Evolutionary conservation across 2,113 vertebrate genomes (phyloP), one percentile per base, ranked within the genome.

Genomic region (Phrynocephalus versicolor): DNA sequence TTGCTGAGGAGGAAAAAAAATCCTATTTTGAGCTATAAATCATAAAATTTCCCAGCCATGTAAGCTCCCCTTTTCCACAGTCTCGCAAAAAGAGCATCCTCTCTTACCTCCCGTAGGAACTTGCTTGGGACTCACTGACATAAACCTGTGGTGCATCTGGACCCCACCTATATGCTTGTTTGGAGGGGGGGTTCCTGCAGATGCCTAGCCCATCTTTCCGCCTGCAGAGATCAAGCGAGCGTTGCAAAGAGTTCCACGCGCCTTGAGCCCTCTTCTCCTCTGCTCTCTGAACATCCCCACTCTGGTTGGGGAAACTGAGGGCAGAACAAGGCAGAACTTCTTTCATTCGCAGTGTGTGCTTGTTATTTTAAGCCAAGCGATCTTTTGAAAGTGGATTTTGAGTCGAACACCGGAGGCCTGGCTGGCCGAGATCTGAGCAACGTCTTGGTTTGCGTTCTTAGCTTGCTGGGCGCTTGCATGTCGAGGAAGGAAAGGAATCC

Each of bases 321-420:
- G 13, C 33, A 6, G 18, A 39, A 41, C 55, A 57, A 60, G 41
- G 27, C 27, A 33, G 67, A 8, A 35, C 55, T 72, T 73, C 55
- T 72, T 73, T 51, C 77, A 30, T 73, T 62, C 41, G 14, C 18
- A 64, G 69, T 4, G 15, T 62, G 55, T 72, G 77, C 62, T 79
- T 85, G 77, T 80, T 80, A 62, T 85, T 85, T 80, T 80, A 72
- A 73, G 62, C 69, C 21, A 12, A 80, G 77, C 2, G 8, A 33
- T 18, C 27, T 67, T 80, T 80, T 85, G 84, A 80, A 80, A 80
- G 10, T 9, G n/a, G 77, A 73, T 72, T 85, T 64, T 18, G 27
- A 79, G 57, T 45, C 19, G 6, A 23, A 39, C 14, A 39, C 57
- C 80, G 3, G 69, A 72, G 57, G 69, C 57, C 37, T 27, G 69